These are phyloP conservation scores for Anthopleura sola DNA, from an alignment of 64 coral and sea anemone genomes.

Conservation along the genomic window DNA sequence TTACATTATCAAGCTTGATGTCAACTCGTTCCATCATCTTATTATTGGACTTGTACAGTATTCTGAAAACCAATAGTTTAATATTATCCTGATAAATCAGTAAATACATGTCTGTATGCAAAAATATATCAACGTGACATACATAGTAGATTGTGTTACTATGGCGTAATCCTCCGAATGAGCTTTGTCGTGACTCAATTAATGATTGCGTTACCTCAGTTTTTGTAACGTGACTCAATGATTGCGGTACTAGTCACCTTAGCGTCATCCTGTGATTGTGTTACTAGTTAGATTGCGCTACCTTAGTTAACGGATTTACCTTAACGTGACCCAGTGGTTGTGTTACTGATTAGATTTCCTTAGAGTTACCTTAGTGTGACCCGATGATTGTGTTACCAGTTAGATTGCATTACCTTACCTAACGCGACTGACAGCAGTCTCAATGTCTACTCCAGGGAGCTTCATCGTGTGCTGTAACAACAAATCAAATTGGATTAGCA, in stretches of 20 bases:
- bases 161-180: background rate
- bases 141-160: background rate
- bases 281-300: background rate
- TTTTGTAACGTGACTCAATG: background rate
- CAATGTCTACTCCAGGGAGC: conserved; percentile 47
- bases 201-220: too few relatives aligned
- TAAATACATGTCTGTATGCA: too few relatives aligned
- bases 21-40: conserved; percentile 23
- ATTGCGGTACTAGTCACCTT: background rate
- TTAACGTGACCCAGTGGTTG: background rate
- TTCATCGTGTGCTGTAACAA: conserved; percentile 28
- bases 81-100: background rate
- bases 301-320: too few relatives aligned
- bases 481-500: background rate
- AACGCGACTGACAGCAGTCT: conserved; percentile 44
- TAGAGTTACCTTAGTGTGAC: background rate
- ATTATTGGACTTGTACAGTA: conserved; percentile 41
- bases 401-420: conserved; percentile 26
- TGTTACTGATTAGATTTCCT: background rate
- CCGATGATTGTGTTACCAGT: background rate
- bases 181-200: too few relatives aligned
- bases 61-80: background rate
- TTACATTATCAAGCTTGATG: conserved; percentile 28
- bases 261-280: background rate
- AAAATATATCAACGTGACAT: too few relatives aligned